phyloP scores from a whole-genome alignment of 1,140 invertebrate genomes.

The Drosophila nikananu region DNA sequence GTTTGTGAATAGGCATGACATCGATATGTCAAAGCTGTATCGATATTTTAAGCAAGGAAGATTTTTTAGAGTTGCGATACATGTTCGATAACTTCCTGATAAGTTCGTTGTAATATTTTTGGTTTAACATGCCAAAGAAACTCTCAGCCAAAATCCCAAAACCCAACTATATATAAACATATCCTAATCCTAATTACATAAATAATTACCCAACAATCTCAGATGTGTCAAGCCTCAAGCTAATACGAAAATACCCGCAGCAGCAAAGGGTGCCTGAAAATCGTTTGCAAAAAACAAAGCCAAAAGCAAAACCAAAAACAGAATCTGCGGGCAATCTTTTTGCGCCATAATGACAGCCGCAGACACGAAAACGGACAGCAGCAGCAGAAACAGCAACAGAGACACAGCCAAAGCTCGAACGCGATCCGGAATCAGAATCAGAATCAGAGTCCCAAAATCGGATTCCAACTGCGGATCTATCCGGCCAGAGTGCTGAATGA shows the following conservation, averaged over 20 bases:
- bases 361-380: constrained; percentile 30
- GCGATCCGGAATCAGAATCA: constrained; percentile 21
- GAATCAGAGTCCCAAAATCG: constrained; percentile 10
- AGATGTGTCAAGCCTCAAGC: neutral
- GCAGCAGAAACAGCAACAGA: constrained; percentile 11
- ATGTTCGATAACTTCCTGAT: too few relatives aligned
- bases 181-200: too few relatives aligned
- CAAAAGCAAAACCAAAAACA: constrained; percentile 21
- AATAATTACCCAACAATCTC: neutral
- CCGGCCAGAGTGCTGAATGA: constrained; percentile 13
- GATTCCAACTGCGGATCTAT: constrained; percentile 8
- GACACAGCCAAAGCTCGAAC: constrained; percentile 26
- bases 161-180: neutral
- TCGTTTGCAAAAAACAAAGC: constrained; percentile 20
- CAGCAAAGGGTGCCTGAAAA: constrained; percentile 8
- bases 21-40: too few relatives aligned
- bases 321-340: constrained; percentile 56
- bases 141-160: neutral
- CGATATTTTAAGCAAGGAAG: too few relatives aligned
- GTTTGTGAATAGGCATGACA: too few relatives aligned
- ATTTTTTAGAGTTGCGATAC: too few relatives aligned
- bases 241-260: neutral
- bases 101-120: too few relatives aligned
- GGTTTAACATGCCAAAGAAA: neutral
- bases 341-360: constrained; percentile 62